phyloP scores from a whole-genome alignment of 2,888 invertebrate species.

The Corythucha ciliata region DNA sequence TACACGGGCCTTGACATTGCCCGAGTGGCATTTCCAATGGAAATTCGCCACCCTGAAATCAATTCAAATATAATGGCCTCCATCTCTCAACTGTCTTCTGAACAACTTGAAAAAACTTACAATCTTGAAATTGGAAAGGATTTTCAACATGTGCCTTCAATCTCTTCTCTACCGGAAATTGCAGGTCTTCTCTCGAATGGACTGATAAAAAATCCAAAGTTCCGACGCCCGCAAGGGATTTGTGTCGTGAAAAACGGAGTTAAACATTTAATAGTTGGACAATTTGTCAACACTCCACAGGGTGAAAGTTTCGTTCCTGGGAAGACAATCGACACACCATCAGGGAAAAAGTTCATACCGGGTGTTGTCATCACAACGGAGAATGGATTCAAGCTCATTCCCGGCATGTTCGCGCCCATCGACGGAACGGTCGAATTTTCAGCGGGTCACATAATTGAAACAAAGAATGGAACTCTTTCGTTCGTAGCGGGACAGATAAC shows the following conservation, averaged over 20 bases:
- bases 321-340: conserved; percentile 59
- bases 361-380: conserved; percentile 62
- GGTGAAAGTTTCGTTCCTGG: conserved; percentile 62
- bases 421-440: conserved; percentile 45
- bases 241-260: conserved; percentile 52
- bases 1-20: no score
- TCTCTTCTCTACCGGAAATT: no score
- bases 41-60: no score
- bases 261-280: conserved; percentile 55
- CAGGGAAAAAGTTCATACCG: conserved; percentile 59
- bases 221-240: no score
- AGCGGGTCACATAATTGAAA: conserved; percentile 53
- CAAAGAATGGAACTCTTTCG: conserved; percentile 48
- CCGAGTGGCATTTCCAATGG: no score
- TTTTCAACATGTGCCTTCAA: no score
- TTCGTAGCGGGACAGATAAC: conserved; percentile 72
- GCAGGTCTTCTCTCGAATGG: no score
- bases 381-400: conserved; percentile 57
- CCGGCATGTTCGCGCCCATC: conserved; percentile 57
- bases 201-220: no score
- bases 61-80: no score
- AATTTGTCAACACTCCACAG: conserved; percentile 52
- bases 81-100: no score
- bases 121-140: no score
- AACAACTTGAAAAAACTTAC: no score